These are phyloP conservation scores for Syngnathus acus DNA, from an alignment of 2,797 vertebrate genomes.

Conservation along the genomic window DNA sequence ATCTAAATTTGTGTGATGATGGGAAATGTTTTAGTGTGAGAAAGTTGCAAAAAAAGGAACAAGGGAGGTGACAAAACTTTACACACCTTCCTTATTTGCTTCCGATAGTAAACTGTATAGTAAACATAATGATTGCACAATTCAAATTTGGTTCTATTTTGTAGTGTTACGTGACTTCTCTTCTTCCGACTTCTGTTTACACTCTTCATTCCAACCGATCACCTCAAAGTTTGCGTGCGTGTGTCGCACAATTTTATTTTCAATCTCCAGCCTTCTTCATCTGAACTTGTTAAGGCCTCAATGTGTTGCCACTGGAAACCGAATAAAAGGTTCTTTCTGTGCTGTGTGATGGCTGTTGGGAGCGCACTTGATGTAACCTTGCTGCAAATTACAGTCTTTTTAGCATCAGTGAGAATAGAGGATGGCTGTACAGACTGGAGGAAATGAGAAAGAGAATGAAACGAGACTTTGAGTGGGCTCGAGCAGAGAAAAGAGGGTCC, in stretches of 20 bases:
- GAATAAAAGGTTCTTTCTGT: slow-evolving; percentile 1
- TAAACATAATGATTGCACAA: not conserved
- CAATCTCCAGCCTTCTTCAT: not conserved
- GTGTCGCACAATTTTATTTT: not conserved
- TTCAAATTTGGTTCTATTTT: not conserved
- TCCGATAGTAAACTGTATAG: not conserved
- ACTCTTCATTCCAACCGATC: not conserved
- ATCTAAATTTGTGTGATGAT: no score
- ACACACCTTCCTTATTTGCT: no score
- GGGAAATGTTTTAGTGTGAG: no score
- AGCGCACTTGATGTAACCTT: not conserved
- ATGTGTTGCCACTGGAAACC: slow-evolving; percentile 3
- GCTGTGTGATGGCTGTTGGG: not conserved
- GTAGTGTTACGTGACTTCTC: not conserved
- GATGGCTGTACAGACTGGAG: not conserved
- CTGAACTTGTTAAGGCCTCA: not conserved
- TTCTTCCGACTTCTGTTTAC: not conserved
- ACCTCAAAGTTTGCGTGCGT: no score
- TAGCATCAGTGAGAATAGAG: not conserved
- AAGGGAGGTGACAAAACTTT: no score
- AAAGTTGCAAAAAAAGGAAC: no score
- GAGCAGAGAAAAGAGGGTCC: not conserved
- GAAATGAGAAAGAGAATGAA: not conserved
- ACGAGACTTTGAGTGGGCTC: not conserved
- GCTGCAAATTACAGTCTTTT: not conserved